Percentiles rank a stretch among this genome's conserved stretches.
phyloP scores from a whole-genome alignment of 1,140 invertebrate species.

The Mercenaria mercenaria region DNA sequence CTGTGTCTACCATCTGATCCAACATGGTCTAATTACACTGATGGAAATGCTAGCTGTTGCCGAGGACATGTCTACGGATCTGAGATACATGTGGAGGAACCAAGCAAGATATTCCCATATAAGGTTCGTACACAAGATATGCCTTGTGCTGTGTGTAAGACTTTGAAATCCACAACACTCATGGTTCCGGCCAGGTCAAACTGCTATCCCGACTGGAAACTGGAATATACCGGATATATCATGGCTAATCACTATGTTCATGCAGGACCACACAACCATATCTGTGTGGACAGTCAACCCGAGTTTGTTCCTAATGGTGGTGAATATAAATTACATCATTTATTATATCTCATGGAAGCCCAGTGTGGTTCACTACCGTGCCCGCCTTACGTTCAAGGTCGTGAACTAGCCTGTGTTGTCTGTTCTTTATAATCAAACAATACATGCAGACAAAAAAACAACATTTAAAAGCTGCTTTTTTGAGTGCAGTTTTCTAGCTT shows the following conservation, averaged over 20 bases:
- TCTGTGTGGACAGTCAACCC: slow-evolving; percentile 69
- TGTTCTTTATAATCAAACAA: slow-evolving; percentile 71
- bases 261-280: slow-evolving; percentile 50
- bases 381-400: slow-evolving; percentile 66
- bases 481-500: too few species aligned
- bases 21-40: slow-evolving; percentile 28
- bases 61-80: slow-evolving; percentile 57
- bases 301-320: slow-evolving; percentile 44
- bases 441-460: too few species aligned
- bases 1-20: slow-evolving; percentile 49
- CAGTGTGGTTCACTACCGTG: slow-evolving; percentile 71
- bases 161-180: slow-evolving; percentile 24
- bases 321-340: slow-evolving; percentile 47
- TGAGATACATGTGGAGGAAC: slow-evolving; percentile 27
- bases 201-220: slow-evolving; percentile 64
- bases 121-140: slow-evolving; percentile 36
- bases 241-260: slow-evolving; percentile 50
- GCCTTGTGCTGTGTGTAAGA: slow-evolving; percentile 67
- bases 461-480: too few species aligned
- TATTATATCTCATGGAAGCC: slow-evolving; percentile 66
- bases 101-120: neutral
- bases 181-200: slow-evolving; percentile 67
- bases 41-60: neutral
- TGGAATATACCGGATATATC: slow-evolving; percentile 69
- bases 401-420: slow-evolving; percentile 73